Evolutionary conservation across 2,888 invertebrate species (phyloP), one percentile per base, ranked within the genome.

Genomic region (Catocala fraxini): DNA sequence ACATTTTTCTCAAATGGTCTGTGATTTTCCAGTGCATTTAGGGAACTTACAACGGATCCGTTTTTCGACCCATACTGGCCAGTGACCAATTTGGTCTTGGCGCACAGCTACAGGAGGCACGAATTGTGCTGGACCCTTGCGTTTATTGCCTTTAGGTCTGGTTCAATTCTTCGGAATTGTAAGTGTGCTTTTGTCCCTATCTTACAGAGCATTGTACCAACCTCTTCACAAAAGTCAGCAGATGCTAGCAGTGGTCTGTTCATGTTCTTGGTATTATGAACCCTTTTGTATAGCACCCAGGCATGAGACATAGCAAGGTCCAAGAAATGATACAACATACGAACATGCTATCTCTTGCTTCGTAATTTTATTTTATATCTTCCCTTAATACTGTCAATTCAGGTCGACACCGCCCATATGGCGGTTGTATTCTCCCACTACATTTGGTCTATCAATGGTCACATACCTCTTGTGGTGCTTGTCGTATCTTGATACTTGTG

Each of bases 301-400:
- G 82, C 56, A 68, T 82, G 83, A 10, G 73, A 64, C 66, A 82
- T 76, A 6, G 70, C 65, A 25, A 82, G 59, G 56, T 85, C 81
- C 42, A 82, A 61, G 10, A 78, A 39, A 39, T 39, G 39, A 6
- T 51, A 51, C 7, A 51, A 51, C 47, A 47, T 15, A 2, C 47
- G 47, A 15, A 47, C 15, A 1, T 15, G 47, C 47, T 25, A 15
- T 10, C 39, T n/a, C 12, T 51, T 51, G 13, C 66, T 65, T 41
- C 65, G 56, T n/a, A 56, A n/a, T 15, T 13, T 12, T 39, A 66
- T 68, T 56, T 68, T 66, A 35, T 75, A 73, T n/a, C 56, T 55
- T 33, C 63, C 64, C 62, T 71, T 68, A 12, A 75, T 64, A 56
- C 68, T 73, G 54, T 73, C 71, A 41, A 67, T 54, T 52, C n/a